Percentiles rank a stretch among this genome's conserved stretches.
Conservation (phyloP, 2,888 invertebrate species). For the Mantis religiosa region DNA sequence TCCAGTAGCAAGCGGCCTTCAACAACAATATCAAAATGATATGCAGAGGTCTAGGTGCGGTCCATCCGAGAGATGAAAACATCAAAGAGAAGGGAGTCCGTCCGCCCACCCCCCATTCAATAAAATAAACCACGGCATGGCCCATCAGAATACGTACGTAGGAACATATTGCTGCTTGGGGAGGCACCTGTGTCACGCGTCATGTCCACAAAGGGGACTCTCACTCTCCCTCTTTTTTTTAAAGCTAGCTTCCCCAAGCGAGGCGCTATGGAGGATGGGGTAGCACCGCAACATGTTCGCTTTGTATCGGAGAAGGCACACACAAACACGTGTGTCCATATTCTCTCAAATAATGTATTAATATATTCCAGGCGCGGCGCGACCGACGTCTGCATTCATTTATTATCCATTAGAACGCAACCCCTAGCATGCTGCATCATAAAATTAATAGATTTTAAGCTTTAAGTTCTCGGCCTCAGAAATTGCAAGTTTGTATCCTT, state of each 20-base stretch:
- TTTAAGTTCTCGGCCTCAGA: background rate
- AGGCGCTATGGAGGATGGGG: background rate
- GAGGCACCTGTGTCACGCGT: slow-evolving; percentile 21
- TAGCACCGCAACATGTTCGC: slow-evolving; percentile 21
- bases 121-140: slow-evolving; percentile 44
- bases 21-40: slow-evolving; percentile 18
- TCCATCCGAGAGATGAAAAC: slow-evolving; percentile 23
- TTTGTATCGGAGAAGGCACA: background rate
- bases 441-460: slow-evolving; percentile 20
- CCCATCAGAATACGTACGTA: slow-evolving; percentile 15
- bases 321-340: slow-evolving; percentile 27
- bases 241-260: background rate
- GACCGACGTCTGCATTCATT: slow-evolving; percentile 27
- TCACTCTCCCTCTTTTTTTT: background rate
- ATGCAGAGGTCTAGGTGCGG: slow-evolving; percentile 3
- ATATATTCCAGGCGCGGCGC: slow-evolving; percentile 28
- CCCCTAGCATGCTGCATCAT: slow-evolving; percentile 3
- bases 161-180: slow-evolving; percentile 15
- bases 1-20: background rate
- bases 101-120: slow-evolving; percentile 29
- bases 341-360: slow-evolving; percentile 30
- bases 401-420: slow-evolving; percentile 29
- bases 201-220: slow-evolving; percentile 19
- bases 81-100: slow-evolving; percentile 27
- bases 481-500: background rate